A percentile compares a stretch with the other conserved stretches of the same genome.
Evolutionary conservation across 2,797 vertebrate genomes (phyloP).

Genomic region (Tenualosa ilisha): DNA sequence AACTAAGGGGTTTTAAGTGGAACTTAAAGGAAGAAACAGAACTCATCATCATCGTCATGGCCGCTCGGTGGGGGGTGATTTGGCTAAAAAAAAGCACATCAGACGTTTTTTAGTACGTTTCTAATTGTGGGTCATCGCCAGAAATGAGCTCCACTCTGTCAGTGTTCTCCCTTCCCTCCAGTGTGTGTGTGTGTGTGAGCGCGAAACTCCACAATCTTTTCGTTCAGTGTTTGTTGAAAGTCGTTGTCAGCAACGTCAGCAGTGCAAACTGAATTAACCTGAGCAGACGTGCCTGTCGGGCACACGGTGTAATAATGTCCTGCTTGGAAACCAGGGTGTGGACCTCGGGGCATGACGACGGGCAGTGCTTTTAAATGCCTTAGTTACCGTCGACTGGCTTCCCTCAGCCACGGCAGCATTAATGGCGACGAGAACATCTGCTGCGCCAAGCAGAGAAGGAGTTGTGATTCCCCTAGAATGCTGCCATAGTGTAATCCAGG

Average conservation of each 20-base stretch:
- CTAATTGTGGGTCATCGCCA: slow-evolving; percentile 10
- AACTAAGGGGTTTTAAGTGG: not conserved
- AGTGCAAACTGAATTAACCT: slow-evolving; percentile 75
- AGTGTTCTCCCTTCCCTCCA: not conserved
- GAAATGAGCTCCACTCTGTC: not conserved
- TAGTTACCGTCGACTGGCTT: slow-evolving; percentile 78
- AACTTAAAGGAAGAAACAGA: not conserved
- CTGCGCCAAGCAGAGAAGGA: not conserved
- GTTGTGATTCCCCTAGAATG: not conserved
- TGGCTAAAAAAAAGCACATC: not conserved
- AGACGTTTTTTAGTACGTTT: not conserved
- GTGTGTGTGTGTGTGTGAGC: too few species aligned
- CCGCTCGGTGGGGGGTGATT: not conserved
- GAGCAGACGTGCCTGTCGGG: slow-evolving; percentile 69
- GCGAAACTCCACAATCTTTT: not conserved
- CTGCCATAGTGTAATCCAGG: not conserved
- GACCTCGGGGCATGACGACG: slow-evolving; percentile 66
- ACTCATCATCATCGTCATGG: not conserved
- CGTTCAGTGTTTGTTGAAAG: not conserved
- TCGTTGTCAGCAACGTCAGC: slow-evolving; percentile 53
- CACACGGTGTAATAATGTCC: slow-evolving; percentile 67
- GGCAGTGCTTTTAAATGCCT: slow-evolving; percentile 75
- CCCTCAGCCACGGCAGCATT: slow-evolving; percentile 73
- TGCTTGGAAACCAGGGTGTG: slow-evolving; percentile 73
- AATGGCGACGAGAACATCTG: slow-evolving; percentile 54